Base-by-base conservation (phyloP, 2,797 vertebrate genomes). In the Oceanodroma leucorhoa region DNA sequence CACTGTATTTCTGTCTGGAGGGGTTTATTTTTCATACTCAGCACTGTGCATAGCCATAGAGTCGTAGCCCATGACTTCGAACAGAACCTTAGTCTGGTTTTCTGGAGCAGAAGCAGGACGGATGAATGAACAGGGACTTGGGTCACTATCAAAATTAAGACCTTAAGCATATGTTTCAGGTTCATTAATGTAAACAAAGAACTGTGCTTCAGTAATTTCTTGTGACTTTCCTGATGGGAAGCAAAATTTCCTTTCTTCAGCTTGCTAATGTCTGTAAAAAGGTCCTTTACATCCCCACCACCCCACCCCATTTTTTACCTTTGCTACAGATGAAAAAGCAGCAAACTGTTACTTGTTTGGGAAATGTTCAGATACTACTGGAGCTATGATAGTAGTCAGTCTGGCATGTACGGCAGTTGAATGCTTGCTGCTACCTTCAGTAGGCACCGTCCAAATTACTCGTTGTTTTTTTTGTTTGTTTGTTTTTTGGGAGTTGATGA, bases 31-130 rank as follows among this genome's bases (percentile, higher is more conserved):
- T 65, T 89, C 30, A 17, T 53, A 6, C 23, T 57, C 65, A 26
- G 46, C 32, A 32, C 9, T 67, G 24, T 61, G 34, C 34, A 8
- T 27, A 55, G 22, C 36, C 11, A 6, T 7, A 19, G 69, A 76
- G 36, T 34, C 6, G 0, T 27, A 41, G 30, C n/a, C 20, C 0
- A 0, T 73, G 41, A 50, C 14, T 75, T 83, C 50, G 18, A 71
- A 34, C 54, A 54, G 72, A 81, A 51, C n/a, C 62, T 78, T 50
- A 60, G 27, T 34, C 32, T 67, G 30, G 13, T 64, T 78, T 82
- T 83, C 41, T 53, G 32, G 46, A 45, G 26, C 50, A 79, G 53
- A 78, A 77, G n/a, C 30, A 64, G 69, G 13, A 45, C 64, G 34
- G 64, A 50, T 58, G 23, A 62, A 57, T n/a, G 32, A 89, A 27